These are phyloP conservation scores for Cactoblastis cactorum DNA, from an alignment of 2,888 invertebrate genomes.

Conservation along the genomic window DNA sequence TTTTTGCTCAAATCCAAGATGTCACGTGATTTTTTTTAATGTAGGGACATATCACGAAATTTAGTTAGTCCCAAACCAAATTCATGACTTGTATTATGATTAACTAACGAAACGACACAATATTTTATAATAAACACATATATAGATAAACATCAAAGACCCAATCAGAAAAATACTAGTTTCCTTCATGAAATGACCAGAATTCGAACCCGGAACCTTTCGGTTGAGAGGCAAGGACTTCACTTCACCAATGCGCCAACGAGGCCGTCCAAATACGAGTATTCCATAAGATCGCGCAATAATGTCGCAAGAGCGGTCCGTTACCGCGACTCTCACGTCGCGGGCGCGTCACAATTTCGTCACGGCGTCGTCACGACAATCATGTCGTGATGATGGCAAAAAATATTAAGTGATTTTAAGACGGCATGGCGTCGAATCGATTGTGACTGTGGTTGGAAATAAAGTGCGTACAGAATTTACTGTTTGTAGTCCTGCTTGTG, in stretches of 20 bases:
- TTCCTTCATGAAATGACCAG: no score
- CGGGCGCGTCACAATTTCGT: constrained; percentile 5
- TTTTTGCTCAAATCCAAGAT: no score
- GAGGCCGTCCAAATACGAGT: background rate
- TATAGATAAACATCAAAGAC: no score
- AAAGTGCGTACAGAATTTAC: background rate
- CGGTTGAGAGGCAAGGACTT: background rate
- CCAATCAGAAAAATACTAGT: no score
- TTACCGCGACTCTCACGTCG: background rate
- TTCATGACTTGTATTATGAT: no score
- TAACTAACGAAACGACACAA: no score
- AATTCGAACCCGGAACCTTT: no score
- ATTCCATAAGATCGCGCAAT: constrained; percentile 5
- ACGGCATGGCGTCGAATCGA: background rate
- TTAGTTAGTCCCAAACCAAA: no score
- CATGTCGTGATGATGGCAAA: constrained; percentile 1
- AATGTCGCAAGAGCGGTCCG: constrained; percentile 2
- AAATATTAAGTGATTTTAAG: constrained; percentile 1
- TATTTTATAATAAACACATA: no score
- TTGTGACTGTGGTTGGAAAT: background rate
- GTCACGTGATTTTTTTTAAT: no score
- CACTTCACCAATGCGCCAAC: background rate
- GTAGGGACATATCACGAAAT: no score
- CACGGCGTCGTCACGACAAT: constrained; percentile 6
- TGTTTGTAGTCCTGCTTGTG: no score